Base-by-base conservation (phyloP, 2,797 vertebrate genomes). In the Chelonia mydas region DNA sequence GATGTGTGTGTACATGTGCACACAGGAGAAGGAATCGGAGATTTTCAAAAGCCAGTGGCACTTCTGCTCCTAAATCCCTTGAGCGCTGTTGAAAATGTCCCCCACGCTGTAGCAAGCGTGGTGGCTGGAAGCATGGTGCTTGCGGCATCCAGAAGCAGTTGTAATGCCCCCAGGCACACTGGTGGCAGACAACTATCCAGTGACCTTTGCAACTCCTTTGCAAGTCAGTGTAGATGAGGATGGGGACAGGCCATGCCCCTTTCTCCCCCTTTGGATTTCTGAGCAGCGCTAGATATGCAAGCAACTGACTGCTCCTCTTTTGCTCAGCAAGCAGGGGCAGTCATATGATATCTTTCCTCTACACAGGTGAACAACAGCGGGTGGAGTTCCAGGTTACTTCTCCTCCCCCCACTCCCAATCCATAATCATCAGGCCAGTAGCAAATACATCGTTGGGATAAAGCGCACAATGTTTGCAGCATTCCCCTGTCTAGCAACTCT, bases 21-120 rank as follows among this genome's bases (percentile, higher is more conserved):
- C 16, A 23, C 2, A 2, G 23, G 13, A 77, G 28, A 17, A 15
- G 88, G 1, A 1, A 0, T 16, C 19, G 27, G n/a, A 91, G 25
- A 33, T 77, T 87, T 89, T 82, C 37, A 45, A 23, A 23, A 89
- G 37, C 27, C 83, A 54, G 61, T 65, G 80, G 84, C 90, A 53
- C 37, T 3, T 87, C 27, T 68, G 15, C n/a, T 31, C 19, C 81
- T 83, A 54, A 90, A 83, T 81, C 27, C 25, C 25, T 79, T 76
- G 86, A 5, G 12, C n/a, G 3, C 68, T 72, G 1, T 83, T 80
- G 25, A 28, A 65, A 10, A 16, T 59, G 6, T 88, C 27, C 45
- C 33, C 37, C 50, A 1, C 21, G 8, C 33, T 55, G 33, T 8
- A 45, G 65, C 45, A 57, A 51, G 78, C 8, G 3, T 59, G 12